Conservation (phyloP, 2,797 vertebrate genomes). For the Carcharodon carcharias region DNA sequence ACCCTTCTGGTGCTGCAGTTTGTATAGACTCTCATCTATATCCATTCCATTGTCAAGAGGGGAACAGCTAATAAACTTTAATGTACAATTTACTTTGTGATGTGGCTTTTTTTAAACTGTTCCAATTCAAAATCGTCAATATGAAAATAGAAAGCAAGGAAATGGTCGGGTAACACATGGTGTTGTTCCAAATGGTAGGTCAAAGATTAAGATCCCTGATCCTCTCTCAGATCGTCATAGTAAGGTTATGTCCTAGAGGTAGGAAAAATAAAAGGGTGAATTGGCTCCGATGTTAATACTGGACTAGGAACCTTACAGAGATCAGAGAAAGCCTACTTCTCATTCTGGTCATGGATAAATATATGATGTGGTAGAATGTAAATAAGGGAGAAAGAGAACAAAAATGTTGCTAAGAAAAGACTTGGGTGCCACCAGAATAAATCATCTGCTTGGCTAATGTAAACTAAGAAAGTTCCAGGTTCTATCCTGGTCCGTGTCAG, state of each 20-base stretch:
- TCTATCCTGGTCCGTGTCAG: neutral
- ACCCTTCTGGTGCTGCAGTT: slow-evolving; percentile 59
- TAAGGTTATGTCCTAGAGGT: neutral
- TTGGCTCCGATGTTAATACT: neutral
- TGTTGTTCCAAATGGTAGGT: neutral
- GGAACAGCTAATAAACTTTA: slow-evolving; percentile 76
- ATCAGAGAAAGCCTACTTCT: neutral
- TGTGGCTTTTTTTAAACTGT: neutral
- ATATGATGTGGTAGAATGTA: neutral
- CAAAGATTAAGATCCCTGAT: neutral
- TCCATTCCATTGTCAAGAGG: slow-evolving; percentile 75
- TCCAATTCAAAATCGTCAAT: neutral
- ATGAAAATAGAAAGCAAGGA: neutral
- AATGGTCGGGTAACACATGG: neutral
- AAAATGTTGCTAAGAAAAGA: neutral
- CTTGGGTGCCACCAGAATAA: neutral
- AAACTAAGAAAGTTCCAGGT: neutral
- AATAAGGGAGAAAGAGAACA: neutral
- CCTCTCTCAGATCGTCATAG: neutral
- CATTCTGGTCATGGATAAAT: neutral
- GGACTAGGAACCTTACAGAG: neutral
- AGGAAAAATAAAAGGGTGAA: neutral
- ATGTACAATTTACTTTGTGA: slow-evolving; percentile 57
- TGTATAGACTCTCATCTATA: slow-evolving; percentile 63
- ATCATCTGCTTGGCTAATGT: neutral